phyloP scores from a whole-genome alignment of 2,888 invertebrate genomes.

The Brenthis hecate region DNA sequence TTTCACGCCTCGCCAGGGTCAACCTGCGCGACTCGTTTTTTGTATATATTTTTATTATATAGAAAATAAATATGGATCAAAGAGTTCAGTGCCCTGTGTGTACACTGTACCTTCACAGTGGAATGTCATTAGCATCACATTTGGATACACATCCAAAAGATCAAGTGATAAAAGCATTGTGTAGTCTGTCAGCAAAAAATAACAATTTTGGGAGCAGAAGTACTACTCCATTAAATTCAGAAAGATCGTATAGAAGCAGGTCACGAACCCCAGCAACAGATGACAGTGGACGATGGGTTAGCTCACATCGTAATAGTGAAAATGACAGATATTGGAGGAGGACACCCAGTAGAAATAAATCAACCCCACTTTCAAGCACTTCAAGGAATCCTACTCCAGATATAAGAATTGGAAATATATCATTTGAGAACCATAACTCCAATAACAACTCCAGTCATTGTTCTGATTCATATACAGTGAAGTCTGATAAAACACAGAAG shows the following conservation, averaged over 20 bases:
- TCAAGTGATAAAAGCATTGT: constrained; percentile 92
- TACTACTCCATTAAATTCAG: constrained; percentile 67
- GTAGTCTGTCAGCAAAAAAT: constrained; percentile 72
- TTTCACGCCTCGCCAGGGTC: constrained; percentile 45
- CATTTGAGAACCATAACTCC: constrained; percentile 59
- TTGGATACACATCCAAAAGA: constrained; percentile 94
- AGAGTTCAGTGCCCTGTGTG: constrained; percentile 90
- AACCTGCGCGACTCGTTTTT: constrained; percentile 43
- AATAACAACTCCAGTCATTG: constrained; percentile 50
- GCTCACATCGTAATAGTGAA: constrained; percentile 58
- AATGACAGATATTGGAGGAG: constrained; percentile 72
- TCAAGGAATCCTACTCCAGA: constrained; percentile 65
- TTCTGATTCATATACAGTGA: constrained; percentile 56
- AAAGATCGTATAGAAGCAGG: constrained; percentile 70
- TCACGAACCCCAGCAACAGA: constrained; percentile 68
- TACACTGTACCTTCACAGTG: constrained; percentile 91
- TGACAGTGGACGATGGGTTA: constrained; percentile 62
- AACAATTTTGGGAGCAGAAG: constrained; percentile 67
- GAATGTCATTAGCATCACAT: constrained; percentile 90
- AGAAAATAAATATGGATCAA: constrained; percentile 66
- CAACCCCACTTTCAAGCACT: constrained; percentile 53
- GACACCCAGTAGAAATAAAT: constrained; percentile 66
- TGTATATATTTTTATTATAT: constrained; percentile 43
- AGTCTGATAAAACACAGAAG: constrained; percentile 64
- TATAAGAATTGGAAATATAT: constrained; percentile 59